Evolutionary conservation across 2,888 invertebrate species (phyloP), one percentile per base, ranked within the genome.

Genomic region (Erynnis tages): DNA sequence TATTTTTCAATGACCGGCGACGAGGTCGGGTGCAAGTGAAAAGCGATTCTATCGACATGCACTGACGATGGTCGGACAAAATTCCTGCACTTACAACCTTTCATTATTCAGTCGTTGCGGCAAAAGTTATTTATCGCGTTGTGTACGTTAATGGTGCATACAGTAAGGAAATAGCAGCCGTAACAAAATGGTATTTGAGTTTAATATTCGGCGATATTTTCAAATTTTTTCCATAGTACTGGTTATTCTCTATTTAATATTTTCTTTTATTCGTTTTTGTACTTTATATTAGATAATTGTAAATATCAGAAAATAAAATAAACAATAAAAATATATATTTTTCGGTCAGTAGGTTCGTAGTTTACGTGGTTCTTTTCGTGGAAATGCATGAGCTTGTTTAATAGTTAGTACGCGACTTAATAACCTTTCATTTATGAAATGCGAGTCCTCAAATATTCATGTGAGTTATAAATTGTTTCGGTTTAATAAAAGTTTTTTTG

Each of bases 1-100:
- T 40, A 60, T 55, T 56, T 60, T 63, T 50, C 49, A 49, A 56
- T 54, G 60, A 59, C 35, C 45, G 37, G 43, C 30, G 53, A 55
- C 56, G 54, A 52, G 54, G 57, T 32, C 53, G 21, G 23, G 47
- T 61, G 44, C 56, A 44, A 27, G 40, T 37, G 32, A 59, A 64
- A 58, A 52, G 54, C 50, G 49, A 53, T 61, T 58, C 38, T 67
- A 57, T 10, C 10, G 0, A 8, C 10, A 34, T 3, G 11, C 0
- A 1, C 27, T 57, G 60, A 44, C 55, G 54, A 21, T 34, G 7
- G 17, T 19, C 32, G 6, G 16, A 1, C 17, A 17, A 34, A 6
- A 1, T 11, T 1, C 10, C 2, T 19, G 44, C n/a, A 53, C 34
- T 10, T 53, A 41, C 34, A 40, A 16, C 40, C 13, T 46, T 55